A percentile compares a stretch with the other conserved stretches of the same genome.
Conservation (phyloP, 2,888 invertebrate species). For the Altica lythri region DNA sequence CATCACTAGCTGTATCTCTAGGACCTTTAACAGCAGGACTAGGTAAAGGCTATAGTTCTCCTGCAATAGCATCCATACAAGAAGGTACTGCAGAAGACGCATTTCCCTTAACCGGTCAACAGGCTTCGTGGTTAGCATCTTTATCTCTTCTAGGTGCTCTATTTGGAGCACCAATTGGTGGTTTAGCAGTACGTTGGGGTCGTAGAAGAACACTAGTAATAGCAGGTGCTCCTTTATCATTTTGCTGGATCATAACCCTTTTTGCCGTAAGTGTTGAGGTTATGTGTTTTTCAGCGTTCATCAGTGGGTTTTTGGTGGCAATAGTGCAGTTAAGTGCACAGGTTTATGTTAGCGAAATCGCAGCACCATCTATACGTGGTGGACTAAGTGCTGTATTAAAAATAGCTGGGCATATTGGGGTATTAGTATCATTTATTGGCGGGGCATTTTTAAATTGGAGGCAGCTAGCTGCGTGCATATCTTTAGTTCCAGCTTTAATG, state of each 20-base stretch:
- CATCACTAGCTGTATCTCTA: constrained; percentile 77
- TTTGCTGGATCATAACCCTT: constrained; percentile 82
- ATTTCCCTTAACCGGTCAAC: constrained; percentile 72
- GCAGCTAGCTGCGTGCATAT: constrained; percentile 79
- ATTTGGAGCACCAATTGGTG: constrained; percentile 78
- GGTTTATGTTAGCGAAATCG: constrained; percentile 90
- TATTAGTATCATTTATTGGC: constrained; percentile 80
- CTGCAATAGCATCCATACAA: constrained; percentile 77
- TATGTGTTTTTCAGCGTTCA: constrained; percentile 82
- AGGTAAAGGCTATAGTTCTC: constrained; percentile 82
- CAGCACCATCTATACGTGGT: constrained; percentile 84
- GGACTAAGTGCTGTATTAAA: constrained; percentile 86
- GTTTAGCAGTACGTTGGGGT: constrained; percentile 77
- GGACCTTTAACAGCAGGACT: constrained; percentile 80
- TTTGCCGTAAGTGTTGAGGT: constrained; percentile 76
- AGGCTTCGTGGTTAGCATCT: constrained; percentile 83
- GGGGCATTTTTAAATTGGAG: constrained; percentile 86
- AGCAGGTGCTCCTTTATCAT: constrained; percentile 75
- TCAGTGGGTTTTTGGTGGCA: constrained; percentile 69
- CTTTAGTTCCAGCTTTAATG: constrained; percentile 76
- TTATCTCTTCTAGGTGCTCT: constrained; percentile 79
- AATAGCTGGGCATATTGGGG: constrained; percentile 83
- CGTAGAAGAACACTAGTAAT: constrained; percentile 71
- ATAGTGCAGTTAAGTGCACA: constrained; percentile 56
- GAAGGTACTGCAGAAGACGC: constrained; percentile 63